Evolutionary conservation across 2,797 vertebrate species (phyloP).

Genomic region (Psittacula derbiana): DNA sequence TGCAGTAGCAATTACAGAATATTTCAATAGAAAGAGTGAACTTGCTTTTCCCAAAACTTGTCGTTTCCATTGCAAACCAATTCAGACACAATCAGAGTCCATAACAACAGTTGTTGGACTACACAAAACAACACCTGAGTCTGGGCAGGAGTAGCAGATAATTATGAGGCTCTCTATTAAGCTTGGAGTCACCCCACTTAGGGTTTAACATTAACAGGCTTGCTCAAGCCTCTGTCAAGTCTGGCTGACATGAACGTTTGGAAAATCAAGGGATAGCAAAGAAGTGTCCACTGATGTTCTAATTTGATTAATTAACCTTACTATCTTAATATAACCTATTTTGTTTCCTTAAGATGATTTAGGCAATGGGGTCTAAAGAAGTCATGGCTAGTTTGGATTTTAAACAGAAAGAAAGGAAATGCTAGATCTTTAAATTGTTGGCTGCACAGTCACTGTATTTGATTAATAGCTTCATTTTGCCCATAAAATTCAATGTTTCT

Average conservation of each 20-base stretch:
- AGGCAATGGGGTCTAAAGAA: not conserved
- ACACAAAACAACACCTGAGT: not conserved
- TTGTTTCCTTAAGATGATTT: not conserved
- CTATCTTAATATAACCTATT: not conserved
- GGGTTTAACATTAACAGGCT: not conserved
- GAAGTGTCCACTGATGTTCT: not conserved
- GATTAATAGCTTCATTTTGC: not conserved
- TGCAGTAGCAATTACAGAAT: not conserved
- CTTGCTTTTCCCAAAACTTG: not conserved
- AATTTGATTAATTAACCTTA: not conserved
- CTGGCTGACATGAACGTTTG: not conserved
- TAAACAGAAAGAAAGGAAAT: not conserved
- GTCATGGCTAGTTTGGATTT: not conserved
- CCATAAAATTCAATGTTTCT: not conserved
- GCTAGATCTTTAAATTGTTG: not conserved
- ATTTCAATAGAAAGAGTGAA: not conserved
- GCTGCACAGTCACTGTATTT: not conserved
- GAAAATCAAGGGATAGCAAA: not conserved
- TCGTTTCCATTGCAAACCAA: not conserved
- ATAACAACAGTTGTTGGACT: not conserved
- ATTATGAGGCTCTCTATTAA: not conserved
- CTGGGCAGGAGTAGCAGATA: not conserved
- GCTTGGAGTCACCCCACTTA: not conserved
- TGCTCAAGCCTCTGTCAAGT: not conserved
- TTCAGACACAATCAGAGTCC: not conserved